A percentile compares a stretch with the other conserved stretches of the same genome.
These are phyloP conservation scores for Hyles lineata DNA, from an alignment of 2,888 invertebrate genomes.

Conservation along the genomic window DNA sequence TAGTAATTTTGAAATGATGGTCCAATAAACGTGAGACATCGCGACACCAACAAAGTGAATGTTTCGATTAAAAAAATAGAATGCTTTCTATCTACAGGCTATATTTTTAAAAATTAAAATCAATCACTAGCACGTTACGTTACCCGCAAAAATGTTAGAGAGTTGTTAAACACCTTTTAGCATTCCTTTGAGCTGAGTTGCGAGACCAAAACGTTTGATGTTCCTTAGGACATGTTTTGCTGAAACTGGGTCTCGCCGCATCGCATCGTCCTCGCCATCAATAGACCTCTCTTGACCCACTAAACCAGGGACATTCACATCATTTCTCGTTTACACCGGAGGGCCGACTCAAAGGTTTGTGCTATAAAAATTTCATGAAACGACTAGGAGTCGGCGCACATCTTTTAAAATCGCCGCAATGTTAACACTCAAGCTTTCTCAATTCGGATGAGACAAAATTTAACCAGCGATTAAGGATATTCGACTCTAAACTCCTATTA, in stretches of 20 bases:
- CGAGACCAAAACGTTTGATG: slow-evolving; percentile 25
- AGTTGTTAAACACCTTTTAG: slow-evolving; percentile 12
- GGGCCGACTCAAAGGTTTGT: slow-evolving; percentile 65
- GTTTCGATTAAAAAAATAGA: no score
- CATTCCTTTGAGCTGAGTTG: slow-evolving; percentile 26
- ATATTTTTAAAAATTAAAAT: not conserved
- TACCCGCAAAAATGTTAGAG: not conserved
- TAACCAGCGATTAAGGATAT: slow-evolving; percentile 38
- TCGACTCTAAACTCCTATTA: slow-evolving; percentile 45
- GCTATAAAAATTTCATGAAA: slow-evolving; percentile 72
- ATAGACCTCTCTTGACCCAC: slow-evolving; percentile 72
- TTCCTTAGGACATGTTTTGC: slow-evolving; percentile 50
- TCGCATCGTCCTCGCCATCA: slow-evolving; percentile 62
- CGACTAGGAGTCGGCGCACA: slow-evolving; percentile 53
- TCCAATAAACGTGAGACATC: no score
- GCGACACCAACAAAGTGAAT: no score
- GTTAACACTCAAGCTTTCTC: slow-evolving; percentile 49
- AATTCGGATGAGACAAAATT: slow-evolving; percentile 49
- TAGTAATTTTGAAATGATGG: no score
- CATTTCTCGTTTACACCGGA: slow-evolving; percentile 64
- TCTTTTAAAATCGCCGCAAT: slow-evolving; percentile 60
- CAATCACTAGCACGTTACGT: not conserved
- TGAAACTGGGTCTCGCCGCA: slow-evolving; percentile 56
- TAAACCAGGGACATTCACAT: slow-evolving; percentile 69
- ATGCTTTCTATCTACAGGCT: no score